Conservation (phyloP, 2,888 invertebrate genomes). For the Myopa tessellatipennis region DNA sequence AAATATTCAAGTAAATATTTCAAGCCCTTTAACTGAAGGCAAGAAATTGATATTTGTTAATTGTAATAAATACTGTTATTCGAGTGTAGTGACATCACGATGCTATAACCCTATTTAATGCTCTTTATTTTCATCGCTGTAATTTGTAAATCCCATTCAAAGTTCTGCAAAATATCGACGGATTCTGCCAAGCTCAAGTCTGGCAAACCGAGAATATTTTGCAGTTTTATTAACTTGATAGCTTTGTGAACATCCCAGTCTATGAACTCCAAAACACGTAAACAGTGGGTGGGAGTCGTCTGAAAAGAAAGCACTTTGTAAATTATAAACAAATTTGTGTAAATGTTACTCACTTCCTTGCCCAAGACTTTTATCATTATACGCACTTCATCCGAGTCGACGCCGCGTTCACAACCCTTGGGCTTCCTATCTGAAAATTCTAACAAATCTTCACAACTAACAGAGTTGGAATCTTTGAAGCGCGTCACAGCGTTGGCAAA, state of each 20-base stretch:
- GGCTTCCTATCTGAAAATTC: slow-evolving; percentile 89
- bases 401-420: slow-evolving; percentile 83
- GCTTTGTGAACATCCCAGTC: slow-evolving; percentile 91
- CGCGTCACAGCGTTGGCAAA: slow-evolving; percentile 58
- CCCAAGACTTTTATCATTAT: slow-evolving; percentile 91
- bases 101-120: slow-evolving; percentile 41
- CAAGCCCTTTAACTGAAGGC: not conserved
- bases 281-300: slow-evolving; percentile 80
- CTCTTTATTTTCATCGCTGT: slow-evolving; percentile 62
- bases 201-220: slow-evolving; percentile 61
- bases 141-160: slow-evolving; percentile 67
- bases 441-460: slow-evolving; percentile 90
- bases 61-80: slow-evolving; percentile 20
- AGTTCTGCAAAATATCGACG: slow-evolving; percentile 62
- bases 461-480: slow-evolving; percentile 76
- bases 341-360: slow-evolving; percentile 72
- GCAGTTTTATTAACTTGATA: slow-evolving; percentile 74
- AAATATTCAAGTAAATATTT: not conserved
- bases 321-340: not conserved
- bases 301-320: slow-evolving; percentile 56
- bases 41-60: not conserved
- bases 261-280: slow-evolving; percentile 83
- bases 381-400: slow-evolving; percentile 91
- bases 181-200: slow-evolving; percentile 61
- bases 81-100: not conserved